Percentiles rank a stretch among this genome's conserved stretches.
Evolutionary conservation across 1,140 invertebrate genomes (phyloP).

Genomic region (Listronotus bonariensis): DNA sequence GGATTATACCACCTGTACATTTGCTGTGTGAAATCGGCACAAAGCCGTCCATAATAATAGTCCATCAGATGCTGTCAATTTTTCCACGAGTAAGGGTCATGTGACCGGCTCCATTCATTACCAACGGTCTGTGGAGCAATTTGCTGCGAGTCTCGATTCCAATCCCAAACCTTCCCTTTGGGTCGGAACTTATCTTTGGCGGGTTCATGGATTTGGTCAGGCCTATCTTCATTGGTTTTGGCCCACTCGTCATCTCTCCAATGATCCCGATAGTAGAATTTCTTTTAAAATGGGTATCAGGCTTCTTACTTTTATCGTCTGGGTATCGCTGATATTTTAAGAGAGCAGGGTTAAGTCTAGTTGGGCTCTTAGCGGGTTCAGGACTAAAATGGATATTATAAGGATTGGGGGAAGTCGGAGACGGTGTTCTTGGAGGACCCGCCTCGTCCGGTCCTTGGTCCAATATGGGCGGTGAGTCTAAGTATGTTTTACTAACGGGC

Average conservation of each 20-base stretch:
- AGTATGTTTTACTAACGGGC: slow-evolving; percentile 50
- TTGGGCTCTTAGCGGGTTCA: slow-evolving; percentile 48
- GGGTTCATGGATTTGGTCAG: slow-evolving; percentile 39
- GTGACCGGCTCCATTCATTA: slow-evolving; percentile 39
- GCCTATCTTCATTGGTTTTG: slow-evolving; percentile 39
- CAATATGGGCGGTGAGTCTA: slow-evolving; percentile 59
- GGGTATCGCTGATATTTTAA: slow-evolving; percentile 68
- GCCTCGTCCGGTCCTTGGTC: slow-evolving; percentile 57
- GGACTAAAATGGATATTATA: slow-evolving; percentile 53
- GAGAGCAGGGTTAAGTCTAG: slow-evolving; percentile 57
- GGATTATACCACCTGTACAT: slow-evolving; percentile 32
- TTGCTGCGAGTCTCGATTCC: slow-evolving; percentile 56
- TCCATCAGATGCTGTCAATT: slow-evolving; percentile 40
- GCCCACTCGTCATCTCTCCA: slow-evolving; percentile 59
- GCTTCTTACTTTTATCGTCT: slow-evolving; percentile 58
- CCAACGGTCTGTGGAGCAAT: slow-evolving; percentile 16
- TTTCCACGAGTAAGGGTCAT: slow-evolving; percentile 42
- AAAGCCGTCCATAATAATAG: slow-evolving; percentile 37
- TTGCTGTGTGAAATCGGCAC: slow-evolving; percentile 45
- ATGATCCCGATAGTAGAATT: slow-evolving; percentile 73
- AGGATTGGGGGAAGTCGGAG: slow-evolving; percentile 64
- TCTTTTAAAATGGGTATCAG: slow-evolving; percentile 77
- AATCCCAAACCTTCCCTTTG: slow-evolving; percentile 78
- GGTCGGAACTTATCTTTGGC: slow-evolving; percentile 62
- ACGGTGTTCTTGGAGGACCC: slow-evolving; percentile 70